Conservation (phyloP, 2,888 invertebrate genomes). For the Odontothrips loti region DNA sequence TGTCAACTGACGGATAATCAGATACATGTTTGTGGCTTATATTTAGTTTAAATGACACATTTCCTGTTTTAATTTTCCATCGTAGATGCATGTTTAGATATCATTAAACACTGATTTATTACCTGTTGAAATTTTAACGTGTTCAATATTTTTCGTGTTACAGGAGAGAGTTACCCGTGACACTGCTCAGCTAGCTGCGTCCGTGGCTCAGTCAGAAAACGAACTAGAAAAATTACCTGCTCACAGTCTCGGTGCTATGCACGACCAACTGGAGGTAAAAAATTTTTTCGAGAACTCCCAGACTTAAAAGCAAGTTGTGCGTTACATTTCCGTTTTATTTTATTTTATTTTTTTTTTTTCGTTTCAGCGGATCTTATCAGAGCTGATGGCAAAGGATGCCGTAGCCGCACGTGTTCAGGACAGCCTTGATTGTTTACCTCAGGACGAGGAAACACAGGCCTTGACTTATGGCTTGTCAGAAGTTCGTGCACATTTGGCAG, state of each 20-base stretch:
- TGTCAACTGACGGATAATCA: no score
- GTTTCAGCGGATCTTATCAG: constrained; percentile 63
- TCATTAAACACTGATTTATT: not conserved
- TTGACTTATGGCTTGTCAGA: constrained; percentile 55
- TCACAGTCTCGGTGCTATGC: constrained; percentile 26
- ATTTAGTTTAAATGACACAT: no score
- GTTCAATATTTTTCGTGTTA: not conserved
- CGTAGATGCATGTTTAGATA: no score
- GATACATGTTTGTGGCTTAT: no score
- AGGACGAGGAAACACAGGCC: constrained; percentile 60
- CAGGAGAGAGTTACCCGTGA: not conserved
- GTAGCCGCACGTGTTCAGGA: constrained; percentile 62
- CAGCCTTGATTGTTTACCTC: constrained; percentile 58
- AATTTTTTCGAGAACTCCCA: not conserved
- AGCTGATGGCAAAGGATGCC: constrained; percentile 64
- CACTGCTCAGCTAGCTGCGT: not conserved
- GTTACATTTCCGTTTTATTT: not conserved
- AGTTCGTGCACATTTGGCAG: constrained; percentile 51
- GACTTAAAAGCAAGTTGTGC: no score
- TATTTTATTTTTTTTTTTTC: no score
- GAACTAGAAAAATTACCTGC: constrained; percentile 26
- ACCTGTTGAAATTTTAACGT: not conserved
- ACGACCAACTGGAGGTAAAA: constrained; percentile 7
- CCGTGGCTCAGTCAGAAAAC: not conserved
- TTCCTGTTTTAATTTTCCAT: no score